These are phyloP conservation scores for Romanogobio albipinnatus DNA, from an alignment of 2,113 vertebrate species.

Conservation along the genomic window DNA sequence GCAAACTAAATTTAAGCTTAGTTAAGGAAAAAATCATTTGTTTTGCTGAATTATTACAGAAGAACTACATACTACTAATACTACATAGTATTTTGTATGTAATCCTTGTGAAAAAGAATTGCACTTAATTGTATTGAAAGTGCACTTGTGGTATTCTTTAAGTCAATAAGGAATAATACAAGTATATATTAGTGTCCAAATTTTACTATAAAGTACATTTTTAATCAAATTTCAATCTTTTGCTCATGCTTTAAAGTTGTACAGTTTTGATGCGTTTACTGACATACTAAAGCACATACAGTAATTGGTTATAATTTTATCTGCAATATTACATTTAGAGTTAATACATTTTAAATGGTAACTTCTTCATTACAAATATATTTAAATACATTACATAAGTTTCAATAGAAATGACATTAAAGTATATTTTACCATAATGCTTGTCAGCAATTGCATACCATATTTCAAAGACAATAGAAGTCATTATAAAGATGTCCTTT, in stretches of 20 bases:
- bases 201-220: not conserved
- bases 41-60: not conserved
- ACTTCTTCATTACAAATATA: not conserved
- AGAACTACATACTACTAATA: not conserved
- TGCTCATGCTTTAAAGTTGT: not conserved
- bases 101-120: not conserved
- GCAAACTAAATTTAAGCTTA: too few species aligned
- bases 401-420: not conserved
- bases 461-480: not conserved
- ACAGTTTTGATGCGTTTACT: not conserved
- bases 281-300: not conserved
- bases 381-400: not conserved
- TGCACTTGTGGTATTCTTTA: too few species aligned
- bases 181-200: not conserved
- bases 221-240: not conserved
- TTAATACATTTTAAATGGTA: not conserved
- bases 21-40: too few species aligned
- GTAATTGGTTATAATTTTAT: not conserved
- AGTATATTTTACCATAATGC: not conserved
- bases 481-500: too few species aligned
- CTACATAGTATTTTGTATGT: not conserved
- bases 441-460: not conserved
- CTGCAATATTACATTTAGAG: not conserved
- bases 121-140: too few species aligned
- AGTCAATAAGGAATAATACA: not conserved